Percentiles rank a stretch among this genome's conserved stretches.
Conservation (phyloP, 2,113 vertebrate species). For the Pseudorasbora parva region DNA sequence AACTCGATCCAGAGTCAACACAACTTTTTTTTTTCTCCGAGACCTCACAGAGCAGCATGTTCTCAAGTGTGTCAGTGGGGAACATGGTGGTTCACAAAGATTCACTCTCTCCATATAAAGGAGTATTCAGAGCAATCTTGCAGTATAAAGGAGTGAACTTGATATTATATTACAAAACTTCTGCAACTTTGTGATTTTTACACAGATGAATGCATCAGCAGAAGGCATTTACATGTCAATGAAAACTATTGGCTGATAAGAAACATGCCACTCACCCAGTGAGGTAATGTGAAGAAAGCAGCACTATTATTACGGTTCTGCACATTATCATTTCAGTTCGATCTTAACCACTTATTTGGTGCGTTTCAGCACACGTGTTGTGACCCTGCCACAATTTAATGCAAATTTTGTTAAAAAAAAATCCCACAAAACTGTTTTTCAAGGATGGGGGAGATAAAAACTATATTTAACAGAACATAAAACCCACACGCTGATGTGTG, state of each 20-base stretch:
- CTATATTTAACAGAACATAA: not conserved
- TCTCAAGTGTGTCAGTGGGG: not conserved
- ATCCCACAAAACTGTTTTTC: not conserved
- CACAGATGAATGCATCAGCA: not conserved
- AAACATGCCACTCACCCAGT: not conserved
- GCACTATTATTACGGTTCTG: not conserved
- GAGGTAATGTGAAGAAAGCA: not conserved
- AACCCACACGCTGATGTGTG: not conserved
- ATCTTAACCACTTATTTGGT: not conserved
- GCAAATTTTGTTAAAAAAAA: not conserved
- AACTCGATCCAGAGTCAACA: constrained; percentile 25
- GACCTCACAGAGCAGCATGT: constrained; percentile 11
- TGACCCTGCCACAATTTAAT: constrained; percentile 7
- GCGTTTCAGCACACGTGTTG: not conserved
- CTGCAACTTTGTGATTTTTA: not conserved
- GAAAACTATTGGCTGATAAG: not conserved
- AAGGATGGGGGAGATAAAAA: not conserved
- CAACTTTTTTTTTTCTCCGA: not conserved
- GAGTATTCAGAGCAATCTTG: not conserved
- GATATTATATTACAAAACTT: not conserved
- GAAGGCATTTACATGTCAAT: no score
- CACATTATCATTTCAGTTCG: not conserved
- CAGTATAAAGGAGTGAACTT: not conserved
- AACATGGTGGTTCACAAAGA: constrained; percentile 13
- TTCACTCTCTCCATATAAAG: constrained; percentile 13